These are phyloP conservation scores for Temnothorax longispinosus DNA, from an alignment of 1,140 invertebrate genomes.

Conservation along the genomic window DNA sequence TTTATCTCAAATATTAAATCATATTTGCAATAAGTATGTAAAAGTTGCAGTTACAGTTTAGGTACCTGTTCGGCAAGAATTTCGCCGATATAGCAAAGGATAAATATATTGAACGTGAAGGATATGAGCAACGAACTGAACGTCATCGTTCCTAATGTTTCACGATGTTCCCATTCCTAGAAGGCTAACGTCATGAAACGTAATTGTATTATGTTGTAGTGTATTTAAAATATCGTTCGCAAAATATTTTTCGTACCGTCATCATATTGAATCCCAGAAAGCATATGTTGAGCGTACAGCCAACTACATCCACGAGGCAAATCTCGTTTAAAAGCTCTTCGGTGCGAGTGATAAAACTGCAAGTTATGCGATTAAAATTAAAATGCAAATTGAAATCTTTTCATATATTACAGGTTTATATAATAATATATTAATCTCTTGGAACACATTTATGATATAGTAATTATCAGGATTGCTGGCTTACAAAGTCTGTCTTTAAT, in stretches of 20 bases:
- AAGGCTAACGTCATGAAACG: slow-evolving; percentile 49
- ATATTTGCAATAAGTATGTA: too few relatives aligned
- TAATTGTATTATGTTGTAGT: not conserved
- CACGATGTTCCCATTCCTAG: slow-evolving; percentile 76
- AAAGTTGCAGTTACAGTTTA: not conserved
- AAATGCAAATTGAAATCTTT: not conserved
- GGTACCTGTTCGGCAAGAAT: slow-evolving; percentile 74
- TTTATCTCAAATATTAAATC: not conserved
- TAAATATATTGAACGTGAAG: slow-evolving; percentile 77
- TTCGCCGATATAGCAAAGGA: slow-evolving; percentile 77
- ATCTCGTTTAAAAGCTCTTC: slow-evolving; percentile 78
- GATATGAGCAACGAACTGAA: slow-evolving; percentile 72
- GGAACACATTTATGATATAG: not conserved
- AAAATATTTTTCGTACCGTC: slow-evolving; percentile 68
- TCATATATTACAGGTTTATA: not conserved
- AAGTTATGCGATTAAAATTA: slow-evolving; percentile 6
- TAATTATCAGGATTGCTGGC: not conserved
- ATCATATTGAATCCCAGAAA: slow-evolving; percentile 79
- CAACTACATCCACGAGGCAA: slow-evolving; percentile 78
- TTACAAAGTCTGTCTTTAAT: not conserved
- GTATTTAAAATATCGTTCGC: not conserved
- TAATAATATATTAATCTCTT: not conserved
- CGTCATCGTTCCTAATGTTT: slow-evolving; percentile 68
- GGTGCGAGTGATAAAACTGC: slow-evolving; percentile 74
- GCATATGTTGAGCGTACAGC: slow-evolving; percentile 80